Base-by-base conservation (phyloP, 2,113 vertebrate genomes). In the Peromyscus polionotus region DNA sequence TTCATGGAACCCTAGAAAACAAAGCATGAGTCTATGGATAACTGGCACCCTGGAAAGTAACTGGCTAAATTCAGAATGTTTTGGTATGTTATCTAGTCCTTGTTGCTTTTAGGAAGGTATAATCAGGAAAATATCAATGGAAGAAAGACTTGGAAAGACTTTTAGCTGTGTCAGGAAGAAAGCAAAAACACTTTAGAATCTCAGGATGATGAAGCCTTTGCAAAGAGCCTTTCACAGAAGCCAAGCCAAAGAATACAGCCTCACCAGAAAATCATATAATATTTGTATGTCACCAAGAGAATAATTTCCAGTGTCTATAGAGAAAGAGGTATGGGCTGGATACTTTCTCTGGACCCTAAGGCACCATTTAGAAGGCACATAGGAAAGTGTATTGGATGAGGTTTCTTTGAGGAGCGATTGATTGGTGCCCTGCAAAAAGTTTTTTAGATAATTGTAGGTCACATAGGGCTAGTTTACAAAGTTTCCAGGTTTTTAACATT, bases 41-140 rank as follows among this genome's bases (percentile, higher is more conserved):
- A 36, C 7, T 77, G 67, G 39, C 28, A 86, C 33, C 65, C 14
- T 91, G 67, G 85, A 45, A 92, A 94, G 86, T 31, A 22, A 54
- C 11, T 91, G 72, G 33, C 80, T 26, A 61, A 48, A 70, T 31
- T 5, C 12, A 36, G 70, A 79, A 72, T 77, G 26, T 57, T 65
- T 16, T 65, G 68, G 72, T 45, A 31, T 19, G 31, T 45, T 75
- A 84, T 33, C 22, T 72, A 79, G 16, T 76, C 13, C n/a, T 84
- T 94, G 70, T 2, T 94, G 24, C 73, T 89, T 91, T 86, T 72
- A 86, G 48, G 87, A 88, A 95, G 54, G 10, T 9, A 19, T 73
- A 88, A 90, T 31, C 92, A 67, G 39, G 51, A 95, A 76, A 94
- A 61, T 28, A 54, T 13, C 33, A 70, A 45, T 72, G 33, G 17